phyloP scores from a whole-genome alignment of 2,113 vertebrate genomes.

The Donacobius atricapilla region DNA sequence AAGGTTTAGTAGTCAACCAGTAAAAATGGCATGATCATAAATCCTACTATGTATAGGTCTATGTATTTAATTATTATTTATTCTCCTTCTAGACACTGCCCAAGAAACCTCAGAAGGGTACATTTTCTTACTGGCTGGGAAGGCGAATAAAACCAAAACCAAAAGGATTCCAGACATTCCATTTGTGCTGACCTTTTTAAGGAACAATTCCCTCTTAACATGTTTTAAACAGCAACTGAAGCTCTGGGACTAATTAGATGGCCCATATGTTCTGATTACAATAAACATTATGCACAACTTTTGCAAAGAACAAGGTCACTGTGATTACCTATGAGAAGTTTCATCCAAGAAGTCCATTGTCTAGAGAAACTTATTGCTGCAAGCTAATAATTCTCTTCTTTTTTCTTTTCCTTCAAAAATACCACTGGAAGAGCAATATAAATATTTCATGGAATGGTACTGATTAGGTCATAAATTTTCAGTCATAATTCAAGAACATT shows the following conservation, averaged over 20 bases:
- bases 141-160: not conserved
- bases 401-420: not conserved
- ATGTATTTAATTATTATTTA: not conserved
- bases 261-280: not conserved
- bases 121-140: not conserved
- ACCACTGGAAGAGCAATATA: not conserved
- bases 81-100: not conserved
- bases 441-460: not conserved
- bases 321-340: not conserved
- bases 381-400: not conserved
- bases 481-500: not conserved
- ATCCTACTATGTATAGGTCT: too few relatives aligned
- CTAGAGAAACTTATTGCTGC: not conserved
- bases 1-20: not conserved
- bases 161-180: not conserved
- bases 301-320: not conserved
- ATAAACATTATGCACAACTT: not conserved
- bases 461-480: constrained; percentile 5
- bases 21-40: not conserved
- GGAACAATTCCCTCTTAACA: not conserved
- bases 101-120: not conserved
- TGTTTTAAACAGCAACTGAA: not conserved
- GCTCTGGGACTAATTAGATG: constrained; percentile 41
- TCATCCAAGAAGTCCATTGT: not conserved
- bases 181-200: constrained; percentile 5